phyloP scores from a whole-genome alignment of 2,113 vertebrate genomes.

The Zapornia atra region DNA sequence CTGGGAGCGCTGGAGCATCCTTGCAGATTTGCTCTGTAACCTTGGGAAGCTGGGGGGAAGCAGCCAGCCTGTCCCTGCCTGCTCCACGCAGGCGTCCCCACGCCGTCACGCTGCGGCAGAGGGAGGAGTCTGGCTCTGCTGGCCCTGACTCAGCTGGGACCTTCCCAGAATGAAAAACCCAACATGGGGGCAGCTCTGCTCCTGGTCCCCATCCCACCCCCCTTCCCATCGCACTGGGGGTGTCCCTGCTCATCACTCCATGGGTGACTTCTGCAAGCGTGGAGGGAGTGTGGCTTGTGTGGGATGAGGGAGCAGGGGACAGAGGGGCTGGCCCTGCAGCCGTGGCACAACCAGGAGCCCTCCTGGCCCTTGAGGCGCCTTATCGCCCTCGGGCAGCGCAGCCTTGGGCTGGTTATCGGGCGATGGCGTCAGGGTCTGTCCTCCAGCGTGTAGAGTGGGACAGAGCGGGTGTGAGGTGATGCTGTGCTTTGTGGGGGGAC shows the following conservation, averaged over 20 bases:
- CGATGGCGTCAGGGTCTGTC: not conserved
- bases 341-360: fast-evolving
- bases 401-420: not conserved
- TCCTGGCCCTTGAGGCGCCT: not conserved
- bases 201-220: not conserved
- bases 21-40: not conserved
- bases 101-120: not conserved
- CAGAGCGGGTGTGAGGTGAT: fast-evolving
- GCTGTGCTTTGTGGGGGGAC: not conserved
- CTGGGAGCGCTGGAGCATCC: fast-evolving
- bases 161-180: not conserved
- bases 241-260: not conserved
- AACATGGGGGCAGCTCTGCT: not conserved
- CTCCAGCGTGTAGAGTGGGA: not conserved
- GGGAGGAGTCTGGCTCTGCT: not conserved
- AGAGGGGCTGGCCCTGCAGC: fast-evolving
- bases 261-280: fast-evolving
- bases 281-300: not conserved
- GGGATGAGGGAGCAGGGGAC: not conserved
- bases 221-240: fast-evolving
- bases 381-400: fast-evolving
- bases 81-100: not conserved
- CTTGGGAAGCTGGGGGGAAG: not conserved
- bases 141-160: not conserved
- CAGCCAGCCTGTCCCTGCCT: not conserved